These are phyloP conservation scores for Vulpes lagopus DNA, from an alignment of 2,113 vertebrate genomes.

Conservation along the genomic window DNA sequence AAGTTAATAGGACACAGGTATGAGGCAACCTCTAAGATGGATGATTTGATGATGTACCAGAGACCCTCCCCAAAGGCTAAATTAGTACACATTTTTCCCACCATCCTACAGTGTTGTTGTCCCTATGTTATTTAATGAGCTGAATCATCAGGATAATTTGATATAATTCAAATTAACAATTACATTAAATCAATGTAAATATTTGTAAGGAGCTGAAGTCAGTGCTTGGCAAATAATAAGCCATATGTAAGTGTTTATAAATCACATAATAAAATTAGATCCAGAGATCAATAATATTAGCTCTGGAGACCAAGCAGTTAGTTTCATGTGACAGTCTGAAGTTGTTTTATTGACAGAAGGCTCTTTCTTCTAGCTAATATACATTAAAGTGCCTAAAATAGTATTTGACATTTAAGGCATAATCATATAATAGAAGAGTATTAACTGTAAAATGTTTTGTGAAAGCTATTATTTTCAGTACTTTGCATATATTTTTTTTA, in stretches of 20 bases:
- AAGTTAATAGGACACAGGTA: neutral
- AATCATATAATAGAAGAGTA: neutral
- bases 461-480: neutral
- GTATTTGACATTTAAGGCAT: neutral
- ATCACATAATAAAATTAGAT: slow-evolving; percentile 25
- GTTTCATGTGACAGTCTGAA: neutral
- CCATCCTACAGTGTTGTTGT: neutral
- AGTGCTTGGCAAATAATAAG: neutral
- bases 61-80: neutral
- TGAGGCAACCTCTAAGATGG: too few species aligned
- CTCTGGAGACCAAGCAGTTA: neutral
- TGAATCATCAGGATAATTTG: neutral
- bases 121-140: neutral
- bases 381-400: neutral
- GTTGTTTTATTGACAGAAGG: neutral
- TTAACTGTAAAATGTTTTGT: neutral
- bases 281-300: neutral
- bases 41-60: neutral
- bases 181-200: neutral
- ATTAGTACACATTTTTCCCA: neutral
- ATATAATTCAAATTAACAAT: neutral
- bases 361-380: neutral
- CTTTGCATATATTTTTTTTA: neutral
- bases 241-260: neutral
- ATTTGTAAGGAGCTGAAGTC: neutral